Evolutionary conservation across 2,888 invertebrate species (phyloP).

Genomic region (Hypomecis atomaria): DNA sequence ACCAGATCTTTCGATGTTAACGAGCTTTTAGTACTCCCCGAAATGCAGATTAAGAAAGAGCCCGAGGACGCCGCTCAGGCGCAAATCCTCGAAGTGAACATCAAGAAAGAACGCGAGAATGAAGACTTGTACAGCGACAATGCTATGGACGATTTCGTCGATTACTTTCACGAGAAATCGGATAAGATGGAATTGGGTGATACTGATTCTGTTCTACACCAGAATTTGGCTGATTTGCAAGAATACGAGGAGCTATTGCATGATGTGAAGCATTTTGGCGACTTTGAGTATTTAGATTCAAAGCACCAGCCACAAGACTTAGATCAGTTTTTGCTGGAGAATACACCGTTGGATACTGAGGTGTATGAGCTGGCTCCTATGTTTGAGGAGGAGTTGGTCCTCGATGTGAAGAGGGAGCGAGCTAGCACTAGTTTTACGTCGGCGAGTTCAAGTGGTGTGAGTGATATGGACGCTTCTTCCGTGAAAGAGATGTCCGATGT

Average conservation of each 20-base stretch:
- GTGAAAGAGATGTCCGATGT: conserved; percentile 64
- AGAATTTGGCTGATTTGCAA: conserved; percentile 84
- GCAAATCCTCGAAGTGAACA: conserved; percentile 55
- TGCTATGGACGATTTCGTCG: conserved; percentile 73
- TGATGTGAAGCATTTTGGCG: conserved; percentile 69
- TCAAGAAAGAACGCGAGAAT: conserved; percentile 67
- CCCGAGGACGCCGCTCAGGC: conserved; percentile 45
- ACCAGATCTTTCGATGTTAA: conserved; percentile 77
- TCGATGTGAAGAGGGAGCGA: conserved; percentile 76
- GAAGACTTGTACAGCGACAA: conserved; percentile 76
- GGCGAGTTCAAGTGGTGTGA: conserved; percentile 79
- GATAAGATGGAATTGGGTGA: conserved; percentile 70
- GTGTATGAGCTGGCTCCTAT: conserved; percentile 72
- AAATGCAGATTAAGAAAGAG: conserved; percentile 77
- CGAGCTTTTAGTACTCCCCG: conserved; percentile 71
- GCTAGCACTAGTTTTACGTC: conserved; percentile 81
- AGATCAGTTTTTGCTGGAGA: conserved; percentile 75
- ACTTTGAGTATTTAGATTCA: conserved; percentile 72
- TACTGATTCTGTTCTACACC: conserved; percentile 79
- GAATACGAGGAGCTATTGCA: conserved; percentile 79
- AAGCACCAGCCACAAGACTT: conserved; percentile 73
- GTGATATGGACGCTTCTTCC: conserved; percentile 75
- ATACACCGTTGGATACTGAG: conserved; percentile 73
- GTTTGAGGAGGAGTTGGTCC: conserved; percentile 72
- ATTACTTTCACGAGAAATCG: conserved; percentile 69